phyloP scores from a whole-genome alignment of 2,797 vertebrate species.

The Pangasius krempfi region DNA sequence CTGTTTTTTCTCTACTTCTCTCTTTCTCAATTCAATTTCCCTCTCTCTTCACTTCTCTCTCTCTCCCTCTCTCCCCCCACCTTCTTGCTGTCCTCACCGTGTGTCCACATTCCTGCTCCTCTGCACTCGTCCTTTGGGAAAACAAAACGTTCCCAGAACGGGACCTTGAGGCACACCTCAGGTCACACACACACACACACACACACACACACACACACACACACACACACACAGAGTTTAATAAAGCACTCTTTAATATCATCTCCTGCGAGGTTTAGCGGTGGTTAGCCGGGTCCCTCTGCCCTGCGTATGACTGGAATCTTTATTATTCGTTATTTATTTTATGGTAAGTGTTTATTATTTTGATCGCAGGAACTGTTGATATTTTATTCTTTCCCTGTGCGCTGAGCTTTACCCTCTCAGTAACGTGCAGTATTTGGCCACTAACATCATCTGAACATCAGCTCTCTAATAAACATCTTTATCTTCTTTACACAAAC shows the following conservation, averaged over 20 bases:
- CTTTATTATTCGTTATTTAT: neutral
- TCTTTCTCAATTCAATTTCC: neutral
- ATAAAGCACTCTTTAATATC: conserved; percentile 89
- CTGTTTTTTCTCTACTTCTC: neutral
- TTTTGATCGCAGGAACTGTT: too few relatives aligned
- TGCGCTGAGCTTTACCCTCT: neutral
- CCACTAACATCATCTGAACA: neutral
- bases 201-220: conserved; percentile 27
- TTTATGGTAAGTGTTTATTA: neutral
- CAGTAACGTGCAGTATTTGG: neutral
- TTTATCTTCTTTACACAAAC: neutral
- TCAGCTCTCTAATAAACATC: neutral
- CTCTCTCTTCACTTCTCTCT: too few relatives aligned
- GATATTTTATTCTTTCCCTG: neutral
- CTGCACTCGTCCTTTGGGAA: conserved; percentile 75
- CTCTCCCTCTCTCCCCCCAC: neutral
- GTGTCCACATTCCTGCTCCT: conserved; percentile 81
- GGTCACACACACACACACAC: conserved; percentile 69
- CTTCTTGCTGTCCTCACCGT: conserved; percentile 59
- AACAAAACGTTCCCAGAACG: conserved; percentile 72
- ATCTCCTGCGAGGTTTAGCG: conserved; percentile 47
- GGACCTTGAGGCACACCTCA: conserved; percentile 69
- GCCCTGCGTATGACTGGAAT: conserved; percentile 28
- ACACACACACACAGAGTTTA: conserved; percentile 62
- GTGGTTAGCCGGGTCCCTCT: conserved; percentile 24